Evolutionary conservation across 2,113 vertebrate genomes (phyloP), one percentile per base, ranked within the genome.

Genomic region (Lepisosteus oculatus): DNA sequence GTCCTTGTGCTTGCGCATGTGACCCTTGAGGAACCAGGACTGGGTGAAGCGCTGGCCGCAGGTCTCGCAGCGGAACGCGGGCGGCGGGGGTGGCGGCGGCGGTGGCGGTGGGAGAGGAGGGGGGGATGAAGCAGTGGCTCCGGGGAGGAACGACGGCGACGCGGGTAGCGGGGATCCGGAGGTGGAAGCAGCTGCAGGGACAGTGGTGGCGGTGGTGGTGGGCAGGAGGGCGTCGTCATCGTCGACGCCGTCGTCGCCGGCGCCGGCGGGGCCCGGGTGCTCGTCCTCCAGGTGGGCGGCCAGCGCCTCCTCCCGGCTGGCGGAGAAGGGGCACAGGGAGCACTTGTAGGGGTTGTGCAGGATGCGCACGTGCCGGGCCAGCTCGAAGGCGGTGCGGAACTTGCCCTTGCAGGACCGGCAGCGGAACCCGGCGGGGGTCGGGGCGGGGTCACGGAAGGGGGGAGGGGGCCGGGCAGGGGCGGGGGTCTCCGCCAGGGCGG

Each of bases 1-100:
- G 77, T 94, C 94, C 85, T 97, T 97, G 90, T 97, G 95, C 82
- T 97, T 97, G 68, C 95, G 91, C 95, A 97, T 97, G 78, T 97
- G 95, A 74, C 95, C 95, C 81, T 97, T 97, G 56, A 97, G 88
- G 78, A 97, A 97, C 95, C 95, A 96, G 54, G 95, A 95, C 86
- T 96, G 95, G 6, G 95, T 96, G 75, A 97, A 96, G 62, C 94
- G 92, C 88, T 97, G 95, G 63, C 95, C 94, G 42, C 95, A 97
- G 12, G 92, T 92, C 42, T 95, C 94, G 71, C 95, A 97, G 61
- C 93, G 91, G 81, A 96, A 96, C 8, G 91, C 91, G n/a, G 92
- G 89, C 75, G 90, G 68, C 7, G 85, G 12, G 56, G 93, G 72
- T 0, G 90, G 74, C 0, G 85, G 76, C 11, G 83, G 74, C 1